Conservation (phyloP, 2,888 invertebrate species). For the Eubasilissa splendida region DNA sequence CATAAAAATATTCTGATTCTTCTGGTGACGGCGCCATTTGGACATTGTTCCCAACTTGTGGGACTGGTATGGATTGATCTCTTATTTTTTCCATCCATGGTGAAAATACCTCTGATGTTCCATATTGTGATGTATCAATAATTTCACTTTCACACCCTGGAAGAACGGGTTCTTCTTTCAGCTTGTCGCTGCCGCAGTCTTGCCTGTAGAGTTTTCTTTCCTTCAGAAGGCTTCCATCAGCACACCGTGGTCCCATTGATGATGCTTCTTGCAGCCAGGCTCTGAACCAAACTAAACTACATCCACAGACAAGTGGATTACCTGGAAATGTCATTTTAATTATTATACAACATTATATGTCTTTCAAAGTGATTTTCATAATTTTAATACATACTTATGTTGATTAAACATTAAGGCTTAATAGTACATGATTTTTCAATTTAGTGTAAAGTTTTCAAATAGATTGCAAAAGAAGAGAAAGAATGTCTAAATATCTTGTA, state of each 20-base stretch:
- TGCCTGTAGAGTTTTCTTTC: constrained; percentile 80
- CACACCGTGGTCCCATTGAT: constrained; percentile 83
- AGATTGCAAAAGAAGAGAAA: too few species aligned
- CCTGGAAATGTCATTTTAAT: constrained; percentile 69
- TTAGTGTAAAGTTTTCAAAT: too few species aligned
- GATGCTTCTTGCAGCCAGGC: constrained; percentile 86
- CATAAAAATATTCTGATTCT: constrained; percentile 87
- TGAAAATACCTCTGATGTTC: constrained; percentile 74
- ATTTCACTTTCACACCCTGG: constrained; percentile 83
- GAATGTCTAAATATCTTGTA: too few species aligned
- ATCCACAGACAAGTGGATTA: constrained; percentile 88
- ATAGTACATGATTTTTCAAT: too few species aligned
- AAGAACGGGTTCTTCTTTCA: constrained; percentile 73
- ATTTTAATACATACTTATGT: too few species aligned
- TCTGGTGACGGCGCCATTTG: constrained; percentile 77
- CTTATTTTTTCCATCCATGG: constrained; percentile 74
- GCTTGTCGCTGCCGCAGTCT: constrained; percentile 74
- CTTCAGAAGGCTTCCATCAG: constrained; percentile 84
- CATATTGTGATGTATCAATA: constrained; percentile 69
- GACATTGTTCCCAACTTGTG: constrained; percentile 68
- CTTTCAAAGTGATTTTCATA: too few species aligned
- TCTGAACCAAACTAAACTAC: constrained; percentile 87
- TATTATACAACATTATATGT: too few species aligned
- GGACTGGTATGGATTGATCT: constrained; percentile 67
- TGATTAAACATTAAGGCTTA: too few species aligned